phyloP scores from a whole-genome alignment of 1,140 invertebrate genomes.

The Holotrichia oblita region DNA sequence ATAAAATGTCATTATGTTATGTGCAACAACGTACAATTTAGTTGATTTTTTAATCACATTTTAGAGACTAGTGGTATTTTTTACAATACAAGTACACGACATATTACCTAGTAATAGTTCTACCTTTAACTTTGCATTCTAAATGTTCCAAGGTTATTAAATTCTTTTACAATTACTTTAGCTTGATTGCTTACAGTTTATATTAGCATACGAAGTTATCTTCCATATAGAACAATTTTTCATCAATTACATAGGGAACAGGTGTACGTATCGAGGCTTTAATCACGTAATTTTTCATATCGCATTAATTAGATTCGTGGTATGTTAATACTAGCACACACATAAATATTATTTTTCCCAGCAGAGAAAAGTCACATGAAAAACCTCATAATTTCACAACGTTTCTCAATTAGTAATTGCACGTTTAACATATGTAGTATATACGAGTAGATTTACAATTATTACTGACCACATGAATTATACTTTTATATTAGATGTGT shows the following conservation, averaged over 20 bases:
- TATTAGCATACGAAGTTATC: background rate
- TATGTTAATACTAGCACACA: background rate
- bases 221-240: slow-evolving; percentile 9
- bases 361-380: background rate
- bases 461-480: slow-evolving; percentile 27
- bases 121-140: too few species aligned
- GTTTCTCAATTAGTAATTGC: slow-evolving; percentile 35
- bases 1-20: too few species aligned
- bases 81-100: too few species aligned
- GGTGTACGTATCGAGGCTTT: background rate
- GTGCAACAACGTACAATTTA: too few species aligned
- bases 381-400: slow-evolving; percentile 27
- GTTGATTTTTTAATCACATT: too few species aligned
- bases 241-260: background rate
- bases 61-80: too few species aligned
- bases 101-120: too few species aligned
- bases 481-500: slow-evolving; percentile 13
- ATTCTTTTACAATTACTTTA: too few species aligned
- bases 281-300: slow-evolving; percentile 19
- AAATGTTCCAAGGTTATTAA: too few species aligned
- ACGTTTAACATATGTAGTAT: slow-evolving; percentile 19
- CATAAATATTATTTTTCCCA: slow-evolving; percentile 25
- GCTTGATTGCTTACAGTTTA: background rate
- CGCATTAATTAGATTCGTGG: background rate
- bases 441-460: slow-evolving; percentile 29